Evolutionary conservation across 2,797 vertebrate genomes (phyloP).

Genomic region (Setipinna tenuifilis): DNA sequence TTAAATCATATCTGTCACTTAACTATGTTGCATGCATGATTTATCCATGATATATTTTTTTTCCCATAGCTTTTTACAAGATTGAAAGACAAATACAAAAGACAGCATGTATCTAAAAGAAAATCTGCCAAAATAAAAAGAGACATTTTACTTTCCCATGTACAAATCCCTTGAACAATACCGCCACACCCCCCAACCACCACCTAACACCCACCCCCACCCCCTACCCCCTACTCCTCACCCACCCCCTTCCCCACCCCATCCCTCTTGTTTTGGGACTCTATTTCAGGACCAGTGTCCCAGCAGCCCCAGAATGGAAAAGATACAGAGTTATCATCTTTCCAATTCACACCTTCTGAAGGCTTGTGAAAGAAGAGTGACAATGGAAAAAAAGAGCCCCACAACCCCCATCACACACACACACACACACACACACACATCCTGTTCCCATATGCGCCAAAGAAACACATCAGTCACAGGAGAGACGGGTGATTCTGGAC

Average conservation of each 20-base stretch:
- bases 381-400: slow-evolving; percentile 41
- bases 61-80: slow-evolving; percentile 30
- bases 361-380: slow-evolving; percentile 51
- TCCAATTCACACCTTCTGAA: slow-evolving; percentile 67
- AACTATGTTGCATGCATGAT: no score
- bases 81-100: not conserved
- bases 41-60: no score
- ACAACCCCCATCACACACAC: slow-evolving; percentile 26
- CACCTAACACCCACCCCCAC: no score
- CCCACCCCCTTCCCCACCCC: not conserved
- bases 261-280: not conserved
- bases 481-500: not conserved
- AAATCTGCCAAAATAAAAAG: not conserved
- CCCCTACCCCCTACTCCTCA: no score
- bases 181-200: not conserved
- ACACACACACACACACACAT: no score
- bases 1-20: no score
- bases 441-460: not conserved
- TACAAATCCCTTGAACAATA: not conserved
- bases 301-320: not conserved
- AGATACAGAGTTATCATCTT: slow-evolving; percentile 42
- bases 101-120: not conserved
- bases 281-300: slow-evolving; percentile 26
- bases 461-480: not conserved
- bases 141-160: slow-evolving; percentile 7